A percentile compares a stretch with the other conserved stretches of the same genome.
phyloP scores from a whole-genome alignment of 2,888 invertebrate species.

The Eristalis arbustorum region DNA sequence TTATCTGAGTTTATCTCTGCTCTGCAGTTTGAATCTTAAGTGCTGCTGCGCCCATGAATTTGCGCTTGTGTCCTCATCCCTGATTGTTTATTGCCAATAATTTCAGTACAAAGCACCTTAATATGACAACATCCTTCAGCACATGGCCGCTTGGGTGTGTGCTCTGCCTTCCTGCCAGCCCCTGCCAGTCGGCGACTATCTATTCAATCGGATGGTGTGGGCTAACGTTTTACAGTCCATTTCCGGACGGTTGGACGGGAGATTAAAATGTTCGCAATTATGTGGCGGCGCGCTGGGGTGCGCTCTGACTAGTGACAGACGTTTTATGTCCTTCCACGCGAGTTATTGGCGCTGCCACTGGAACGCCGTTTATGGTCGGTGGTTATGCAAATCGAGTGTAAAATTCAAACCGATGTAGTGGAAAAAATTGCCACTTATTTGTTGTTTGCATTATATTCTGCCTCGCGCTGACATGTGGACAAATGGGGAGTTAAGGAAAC shows the following conservation, averaged over 20 bases:
- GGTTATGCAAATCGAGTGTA: constrained; percentile 70
- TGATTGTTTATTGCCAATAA: constrained; percentile 65
- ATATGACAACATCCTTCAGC: constrained; percentile 46
- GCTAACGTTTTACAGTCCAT: constrained; percentile 49
- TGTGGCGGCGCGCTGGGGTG: neutral
- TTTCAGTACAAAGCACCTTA: constrained; percentile 26
- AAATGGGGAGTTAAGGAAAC: constrained; percentile 30
- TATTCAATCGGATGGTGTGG: neutral
- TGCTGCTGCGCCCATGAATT: neutral
- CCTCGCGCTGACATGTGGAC: neutral
- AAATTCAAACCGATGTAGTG: constrained; percentile 70
- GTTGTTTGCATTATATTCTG: neutral
- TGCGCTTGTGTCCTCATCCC: constrained; percentile 2
- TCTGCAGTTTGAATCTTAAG: constrained; percentile 63
- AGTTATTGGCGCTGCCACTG: constrained; percentile 5
- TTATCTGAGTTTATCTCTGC: constrained; percentile 62
- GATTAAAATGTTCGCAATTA: constrained; percentile 51
- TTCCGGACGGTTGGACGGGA: constrained; percentile 28
- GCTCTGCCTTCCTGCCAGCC: too few relatives aligned
- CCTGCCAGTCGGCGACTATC: neutral
- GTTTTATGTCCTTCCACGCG: constrained; percentile 50
- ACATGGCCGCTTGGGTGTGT: neutral
- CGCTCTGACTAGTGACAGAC: constrained; percentile 10
- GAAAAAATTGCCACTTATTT: constrained; percentile 69
- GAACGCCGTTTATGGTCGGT: constrained; percentile 39